phyloP scores from a whole-genome alignment of 2,113 vertebrate species.

The Nesogale talazaci region DNA sequence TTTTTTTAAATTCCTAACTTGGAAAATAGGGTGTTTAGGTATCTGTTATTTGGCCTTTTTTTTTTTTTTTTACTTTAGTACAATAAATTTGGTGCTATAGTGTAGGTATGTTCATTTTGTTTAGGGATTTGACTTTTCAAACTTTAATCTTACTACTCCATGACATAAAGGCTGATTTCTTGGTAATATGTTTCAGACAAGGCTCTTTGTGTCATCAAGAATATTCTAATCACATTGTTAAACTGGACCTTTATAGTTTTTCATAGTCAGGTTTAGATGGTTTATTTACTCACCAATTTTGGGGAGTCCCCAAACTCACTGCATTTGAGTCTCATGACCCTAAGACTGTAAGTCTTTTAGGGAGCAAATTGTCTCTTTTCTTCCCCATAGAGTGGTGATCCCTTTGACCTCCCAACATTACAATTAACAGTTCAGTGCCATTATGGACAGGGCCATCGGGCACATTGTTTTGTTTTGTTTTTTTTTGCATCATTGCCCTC shows the following conservation, averaged over 20 bases:
- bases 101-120: not conserved
- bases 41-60: not conserved
- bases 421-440: no score
- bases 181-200: not conserved
- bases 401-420: no score
- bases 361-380: no score
- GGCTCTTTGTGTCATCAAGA: not conserved
- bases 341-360: no score
- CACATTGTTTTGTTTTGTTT: no score
- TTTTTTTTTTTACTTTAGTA: not conserved
- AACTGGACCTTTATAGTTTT: not conserved
- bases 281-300: not conserved
- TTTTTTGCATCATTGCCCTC: no score
- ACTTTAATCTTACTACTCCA: not conserved
- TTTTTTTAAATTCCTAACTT: not conserved
- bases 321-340: no score
- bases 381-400: no score
- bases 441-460: no score
- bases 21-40: not conserved
- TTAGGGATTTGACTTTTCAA: slow-evolving; percentile 16
- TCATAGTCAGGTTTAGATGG: not conserved
- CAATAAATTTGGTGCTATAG: not conserved
- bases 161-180: not conserved
- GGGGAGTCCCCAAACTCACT: no score
- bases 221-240: not conserved